Evolutionary conservation across 2,888 invertebrate species (phyloP), one percentile per base, ranked within the genome.

Genomic region (Macropis europaea): DNA sequence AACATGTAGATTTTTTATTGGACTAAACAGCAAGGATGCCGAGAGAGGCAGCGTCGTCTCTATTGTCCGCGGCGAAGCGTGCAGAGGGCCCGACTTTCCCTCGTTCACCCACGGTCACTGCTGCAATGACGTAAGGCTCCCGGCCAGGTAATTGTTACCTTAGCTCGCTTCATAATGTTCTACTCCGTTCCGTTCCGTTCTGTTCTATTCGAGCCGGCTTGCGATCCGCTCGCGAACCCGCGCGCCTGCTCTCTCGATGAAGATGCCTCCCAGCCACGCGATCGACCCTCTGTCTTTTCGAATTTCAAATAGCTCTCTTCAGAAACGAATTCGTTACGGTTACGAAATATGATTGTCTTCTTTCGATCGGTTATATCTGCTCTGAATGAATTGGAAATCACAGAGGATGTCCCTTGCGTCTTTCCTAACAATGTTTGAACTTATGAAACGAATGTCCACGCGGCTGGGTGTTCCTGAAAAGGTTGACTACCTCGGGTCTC

Each of bases 61-160:
- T 76, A 86, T 87, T 86, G 87, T 87, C 84, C 83, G 87, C 88
- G 86, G 81, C 85, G 83, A 82, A 87, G 87, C 87, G 84, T 87
- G 86, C 83, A 86, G 82, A 77, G 79, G 73, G 66, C 74, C 78
- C 79, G 86, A 86, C 88, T 88, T 88, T 88, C 88, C 86, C 86
- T 87, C 86, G 84, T 87, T 86, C 84, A 79, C 82, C 86, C 87
- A 88, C 88, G 87, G 88, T 88, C 87, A 88, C 85, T 86, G 82
- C 80, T 83, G 82, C 83, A 77, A 76, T 87, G 87, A 87, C 86
- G 88, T 85, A 87, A 87, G 84, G 73, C 74, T 76, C 71, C 79
- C 62, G 74, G 67, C 82, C 75, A 76, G 80, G 83, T 86, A 86
- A 86, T 86, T 84, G 84, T 84, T 86, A 83, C 78, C 82, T 79